Conservation (phyloP, 2,888 invertebrate genomes). For the Oligia strigilis region DNA sequence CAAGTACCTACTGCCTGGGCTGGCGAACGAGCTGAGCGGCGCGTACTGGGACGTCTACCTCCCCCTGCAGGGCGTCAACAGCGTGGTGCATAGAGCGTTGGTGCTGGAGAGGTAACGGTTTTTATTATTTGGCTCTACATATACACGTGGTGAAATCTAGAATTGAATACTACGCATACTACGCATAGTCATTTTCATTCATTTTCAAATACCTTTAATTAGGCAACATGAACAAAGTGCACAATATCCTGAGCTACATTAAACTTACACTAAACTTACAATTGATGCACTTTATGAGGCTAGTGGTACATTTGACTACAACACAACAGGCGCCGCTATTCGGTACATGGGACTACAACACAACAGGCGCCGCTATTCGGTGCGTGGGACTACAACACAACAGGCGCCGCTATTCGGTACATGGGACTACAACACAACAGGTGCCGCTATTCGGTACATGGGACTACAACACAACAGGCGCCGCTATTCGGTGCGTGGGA, state of each 20-base stretch:
- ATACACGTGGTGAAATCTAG: not conserved
- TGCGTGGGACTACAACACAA: too few relatives aligned
- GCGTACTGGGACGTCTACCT: conserved; percentile 96
- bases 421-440: not conserved
- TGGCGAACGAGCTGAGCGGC: conserved; percentile 93
- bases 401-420: not conserved
- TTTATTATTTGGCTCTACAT: not conserved
- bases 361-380: not conserved
- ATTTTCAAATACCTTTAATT: not conserved
- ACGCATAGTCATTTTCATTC: not conserved
- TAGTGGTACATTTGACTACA: too few relatives aligned
- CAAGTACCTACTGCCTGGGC: conserved; percentile 92
- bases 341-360: not conserved
- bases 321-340: not conserved
- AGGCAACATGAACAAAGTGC: not conserved
- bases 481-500: not conserved
- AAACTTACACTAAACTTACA: not conserved
- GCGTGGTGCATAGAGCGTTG: conserved; percentile 95
- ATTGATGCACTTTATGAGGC: not conserved
- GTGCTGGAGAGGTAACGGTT: conserved; percentile 92
- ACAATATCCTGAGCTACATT: not conserved
- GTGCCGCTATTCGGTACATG: too few relatives aligned
- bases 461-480: too few relatives aligned
- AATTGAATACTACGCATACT: not conserved
- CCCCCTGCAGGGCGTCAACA: conserved; percentile 94